Conservation (phyloP, 1,140 invertebrate species). For the Manduca sexta region DNA sequence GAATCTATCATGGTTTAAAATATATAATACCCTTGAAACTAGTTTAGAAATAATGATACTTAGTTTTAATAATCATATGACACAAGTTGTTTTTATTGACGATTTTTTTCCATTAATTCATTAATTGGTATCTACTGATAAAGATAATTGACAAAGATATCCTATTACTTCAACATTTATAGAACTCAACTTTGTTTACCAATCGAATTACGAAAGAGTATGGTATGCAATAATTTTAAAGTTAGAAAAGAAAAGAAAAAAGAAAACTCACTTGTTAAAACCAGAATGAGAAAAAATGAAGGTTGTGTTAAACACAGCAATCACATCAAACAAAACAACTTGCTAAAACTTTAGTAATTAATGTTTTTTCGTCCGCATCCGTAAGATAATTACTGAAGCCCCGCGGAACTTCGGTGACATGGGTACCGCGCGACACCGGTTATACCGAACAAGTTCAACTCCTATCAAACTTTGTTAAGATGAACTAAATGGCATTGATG, state of each 20-base stretch:
- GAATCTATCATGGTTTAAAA: too few relatives aligned
- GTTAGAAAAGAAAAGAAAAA: not conserved
- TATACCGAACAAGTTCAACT: slow-evolving; percentile 19
- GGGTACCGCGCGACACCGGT: slow-evolving; percentile 12
- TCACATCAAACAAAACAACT: slow-evolving; percentile 5
- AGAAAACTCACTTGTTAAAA: not conserved
- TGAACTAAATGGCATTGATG: slow-evolving; percentile 18
- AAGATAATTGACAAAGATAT: too few relatives aligned
- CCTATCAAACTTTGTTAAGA: slow-evolving; percentile 16
- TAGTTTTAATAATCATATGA: too few relatives aligned
- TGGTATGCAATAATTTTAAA: too few relatives aligned
- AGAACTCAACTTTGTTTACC: too few relatives aligned
- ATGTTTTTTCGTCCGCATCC: slow-evolving; percentile 18
- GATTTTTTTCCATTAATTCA: too few relatives aligned
- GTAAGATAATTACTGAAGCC: slow-evolving; percentile 25
- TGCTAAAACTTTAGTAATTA: slow-evolving; percentile 27
- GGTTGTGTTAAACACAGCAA: not conserved
- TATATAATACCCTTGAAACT: too few relatives aligned
- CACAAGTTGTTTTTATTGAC: too few relatives aligned
- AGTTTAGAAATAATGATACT: too few relatives aligned
- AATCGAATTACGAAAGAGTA: too few relatives aligned
- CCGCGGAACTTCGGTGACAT: slow-evolving; percentile 11
- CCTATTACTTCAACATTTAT: too few relatives aligned
- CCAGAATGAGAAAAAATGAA: not conserved
- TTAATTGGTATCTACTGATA: too few relatives aligned